A percentile compares a stretch with the other conserved stretches of the same genome.
Conservation (phyloP, 1,140 invertebrate genomes). For the Hycleus phaleratus region DNA sequence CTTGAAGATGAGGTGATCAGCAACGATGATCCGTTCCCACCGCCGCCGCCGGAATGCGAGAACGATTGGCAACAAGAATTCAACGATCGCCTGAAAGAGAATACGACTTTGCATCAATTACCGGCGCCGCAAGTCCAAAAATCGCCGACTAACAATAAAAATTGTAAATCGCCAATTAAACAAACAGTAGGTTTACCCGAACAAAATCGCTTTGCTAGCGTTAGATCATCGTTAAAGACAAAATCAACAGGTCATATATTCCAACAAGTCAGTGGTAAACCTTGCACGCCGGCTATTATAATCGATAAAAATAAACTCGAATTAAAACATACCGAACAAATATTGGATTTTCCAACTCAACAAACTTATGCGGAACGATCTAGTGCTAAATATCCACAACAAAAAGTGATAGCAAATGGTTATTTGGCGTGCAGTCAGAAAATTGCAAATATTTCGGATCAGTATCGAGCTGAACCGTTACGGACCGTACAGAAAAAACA, state of each 20-base stretch:
- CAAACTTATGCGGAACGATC: conserved; percentile 31
- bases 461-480: conserved; percentile 31
- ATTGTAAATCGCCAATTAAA: conserved; percentile 21
- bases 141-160: conserved; percentile 1
- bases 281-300: conserved; percentile 10
- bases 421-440: conserved; percentile 41
- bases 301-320: not conserved
- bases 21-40: conserved; percentile 65
- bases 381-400: conserved; percentile 29
- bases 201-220: conserved; percentile 22
- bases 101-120: conserved; percentile 26
- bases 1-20: conserved; percentile 54
- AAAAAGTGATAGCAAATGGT: conserved; percentile 43
- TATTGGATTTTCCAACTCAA: conserved; percentile 26
- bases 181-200: conserved; percentile 34
- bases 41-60: conserved; percentile 55
- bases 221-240: conserved; percentile 27
- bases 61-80: conserved; percentile 29
- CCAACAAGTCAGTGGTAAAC: conserved; percentile 31
- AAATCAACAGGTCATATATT: conserved; percentile 28
- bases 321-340: conserved; percentile 17
- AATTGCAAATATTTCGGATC: conserved; percentile 27
- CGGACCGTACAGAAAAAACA: conserved; percentile 21
- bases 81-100: conserved; percentile 26
- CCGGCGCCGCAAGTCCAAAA: conserved; percentile 36